Evolutionary conservation across 2,113 vertebrate species (phyloP).

Genomic region (Oceanodroma tethys): DNA sequence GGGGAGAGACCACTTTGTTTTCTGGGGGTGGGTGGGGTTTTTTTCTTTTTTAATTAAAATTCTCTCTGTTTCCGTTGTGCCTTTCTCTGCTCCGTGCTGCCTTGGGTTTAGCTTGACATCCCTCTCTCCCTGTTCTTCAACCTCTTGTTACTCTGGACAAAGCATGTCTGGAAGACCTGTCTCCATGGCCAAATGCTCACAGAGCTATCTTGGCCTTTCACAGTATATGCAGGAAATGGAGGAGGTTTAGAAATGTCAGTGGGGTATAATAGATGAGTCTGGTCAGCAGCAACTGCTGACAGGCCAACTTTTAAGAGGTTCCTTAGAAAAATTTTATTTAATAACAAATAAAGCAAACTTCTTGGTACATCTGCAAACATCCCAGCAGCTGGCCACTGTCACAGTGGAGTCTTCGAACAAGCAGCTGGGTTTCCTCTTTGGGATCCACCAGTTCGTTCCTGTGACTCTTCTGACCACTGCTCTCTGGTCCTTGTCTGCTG

Average conservation of each 20-base stretch:
- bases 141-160: not conserved
- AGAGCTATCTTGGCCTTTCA: not conserved
- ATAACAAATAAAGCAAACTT: not conserved
- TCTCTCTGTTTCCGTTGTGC: not conserved
- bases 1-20: not conserved
- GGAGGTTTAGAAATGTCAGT: not conserved
- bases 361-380: not conserved
- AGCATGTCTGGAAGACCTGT: not conserved
- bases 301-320: not conserved
- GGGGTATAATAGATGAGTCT: not conserved
- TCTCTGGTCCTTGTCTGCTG: not conserved
- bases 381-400: not conserved
- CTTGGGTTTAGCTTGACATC: not conserved
- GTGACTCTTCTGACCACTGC: not conserved
- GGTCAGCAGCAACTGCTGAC: not conserved
- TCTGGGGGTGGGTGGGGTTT: not conserved
- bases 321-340: not conserved
- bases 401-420: not conserved
- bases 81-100: not conserved
- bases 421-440: not conserved
- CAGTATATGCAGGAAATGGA: not conserved
- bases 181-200: not conserved
- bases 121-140: not conserved
- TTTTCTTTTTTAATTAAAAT: slow-evolving; percentile 46
- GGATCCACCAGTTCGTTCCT: not conserved